Percentiles rank a stretch among this genome's conserved stretches.
Conservation (phyloP, 2,113 vertebrate species). For the Mellivora capensis region DNA sequence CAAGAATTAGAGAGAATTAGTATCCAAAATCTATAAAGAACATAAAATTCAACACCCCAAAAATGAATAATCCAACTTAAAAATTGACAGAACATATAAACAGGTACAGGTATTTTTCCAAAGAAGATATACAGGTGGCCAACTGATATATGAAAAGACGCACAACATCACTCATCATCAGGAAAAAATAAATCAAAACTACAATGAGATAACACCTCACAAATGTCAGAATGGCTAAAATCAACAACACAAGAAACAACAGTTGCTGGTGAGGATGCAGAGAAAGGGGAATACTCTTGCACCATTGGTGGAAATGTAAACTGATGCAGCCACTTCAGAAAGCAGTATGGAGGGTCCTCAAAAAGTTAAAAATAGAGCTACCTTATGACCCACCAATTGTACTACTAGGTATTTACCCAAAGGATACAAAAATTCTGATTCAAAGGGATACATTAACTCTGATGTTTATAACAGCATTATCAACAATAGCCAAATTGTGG, state of each 20-base stretch:
- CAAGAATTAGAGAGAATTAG: not conserved
- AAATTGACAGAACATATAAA: not conserved
- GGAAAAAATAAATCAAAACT: not conserved
- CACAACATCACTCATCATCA: too few relatives aligned
- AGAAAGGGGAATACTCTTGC: not conserved
- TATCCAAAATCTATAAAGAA: not conserved
- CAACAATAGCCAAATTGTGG: not conserved
- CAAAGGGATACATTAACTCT: too few relatives aligned
- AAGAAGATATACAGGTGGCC: too few relatives aligned
- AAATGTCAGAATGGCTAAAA: not conserved
- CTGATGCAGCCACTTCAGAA: not conserved
- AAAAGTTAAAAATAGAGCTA: too few relatives aligned
- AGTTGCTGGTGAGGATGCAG: not conserved
- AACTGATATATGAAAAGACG: too few relatives aligned
- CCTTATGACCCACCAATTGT: too few relatives aligned
- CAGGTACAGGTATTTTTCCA: too few relatives aligned
- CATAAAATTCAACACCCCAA: not conserved
- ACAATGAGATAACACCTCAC: not conserved
- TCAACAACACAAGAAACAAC: not conserved
- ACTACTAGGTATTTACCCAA: too few relatives aligned
- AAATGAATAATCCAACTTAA: not conserved
- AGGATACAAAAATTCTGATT: too few relatives aligned
- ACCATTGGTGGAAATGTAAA: not conserved
- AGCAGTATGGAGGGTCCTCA: not conserved
- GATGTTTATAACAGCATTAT: too few relatives aligned